Percentiles rank a stretch among this genome's conserved stretches.
phyloP scores from a whole-genome alignment of 2,888 invertebrate genomes.

The Oithona nana region DNA sequence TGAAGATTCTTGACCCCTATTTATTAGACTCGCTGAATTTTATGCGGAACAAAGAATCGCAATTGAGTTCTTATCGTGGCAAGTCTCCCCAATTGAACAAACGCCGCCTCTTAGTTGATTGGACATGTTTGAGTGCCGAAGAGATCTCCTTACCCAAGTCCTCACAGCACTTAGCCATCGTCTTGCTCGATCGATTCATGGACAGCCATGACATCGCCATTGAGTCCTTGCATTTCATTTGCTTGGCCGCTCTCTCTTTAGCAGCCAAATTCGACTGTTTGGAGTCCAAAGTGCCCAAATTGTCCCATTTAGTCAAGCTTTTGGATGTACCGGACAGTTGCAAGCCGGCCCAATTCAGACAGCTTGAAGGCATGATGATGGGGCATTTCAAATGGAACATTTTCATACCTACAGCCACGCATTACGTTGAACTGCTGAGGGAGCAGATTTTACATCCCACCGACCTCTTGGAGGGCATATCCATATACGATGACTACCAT shows the following conservation, averaged over 20 bases:
- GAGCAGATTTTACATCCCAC: background rate
- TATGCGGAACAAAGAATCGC: background rate
- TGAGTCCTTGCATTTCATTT: background rate
- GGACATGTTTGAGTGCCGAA: background rate
- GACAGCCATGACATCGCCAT: slow-evolving; percentile 2
- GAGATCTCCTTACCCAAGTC: background rate
- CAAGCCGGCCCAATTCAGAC: background rate
- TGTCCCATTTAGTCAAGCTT: background rate
- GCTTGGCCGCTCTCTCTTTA: background rate
- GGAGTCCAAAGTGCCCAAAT: background rate
- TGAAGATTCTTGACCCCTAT: too few relatives aligned
- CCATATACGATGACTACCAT: background rate
- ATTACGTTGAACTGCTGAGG: background rate
- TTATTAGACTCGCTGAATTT: background rate
- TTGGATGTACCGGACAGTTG: background rate
- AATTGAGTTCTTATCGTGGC: background rate
- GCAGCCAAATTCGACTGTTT: background rate
- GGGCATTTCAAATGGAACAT: background rate
- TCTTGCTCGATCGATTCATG: background rate
- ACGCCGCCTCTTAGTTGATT: background rate
- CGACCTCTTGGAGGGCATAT: background rate
- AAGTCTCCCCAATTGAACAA: background rate
- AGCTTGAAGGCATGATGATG: background rate
- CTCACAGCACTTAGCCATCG: background rate
- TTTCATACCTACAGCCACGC: background rate